Evolutionary conservation across 1,140 invertebrate genomes (phyloP).

Genomic region (Oppia nitens): DNA sequence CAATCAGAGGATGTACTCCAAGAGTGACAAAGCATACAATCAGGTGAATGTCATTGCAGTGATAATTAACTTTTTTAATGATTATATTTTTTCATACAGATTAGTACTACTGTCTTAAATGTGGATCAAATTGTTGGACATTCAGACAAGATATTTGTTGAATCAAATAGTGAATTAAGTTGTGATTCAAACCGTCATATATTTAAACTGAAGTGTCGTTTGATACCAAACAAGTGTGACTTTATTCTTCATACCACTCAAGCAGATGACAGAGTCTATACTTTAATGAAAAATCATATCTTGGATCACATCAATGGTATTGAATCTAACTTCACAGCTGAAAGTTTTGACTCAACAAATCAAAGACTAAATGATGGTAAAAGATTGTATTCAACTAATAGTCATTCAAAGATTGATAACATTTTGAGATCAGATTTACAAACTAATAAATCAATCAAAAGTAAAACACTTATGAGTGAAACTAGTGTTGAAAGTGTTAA

Average conservation of each 20-base stretch:
- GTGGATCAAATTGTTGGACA: slow-evolving; percentile 34
- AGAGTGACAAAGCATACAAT: not conserved
- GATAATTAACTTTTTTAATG: not conserved
- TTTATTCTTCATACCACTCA: slow-evolving; percentile 35
- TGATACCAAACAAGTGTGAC: not conserved
- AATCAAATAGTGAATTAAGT: slow-evolving; percentile 37
- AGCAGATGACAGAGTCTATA: slow-evolving; percentile 36
- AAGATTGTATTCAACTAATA: not conserved
- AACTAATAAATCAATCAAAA: not conserved
- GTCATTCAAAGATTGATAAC: not conserved
- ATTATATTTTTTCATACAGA: not conserved
- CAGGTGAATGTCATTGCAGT: not conserved
- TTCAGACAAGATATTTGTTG: slow-evolving; percentile 36
- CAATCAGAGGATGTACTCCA: not conserved
- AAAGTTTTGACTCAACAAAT: not conserved
- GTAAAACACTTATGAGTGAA: too few relatives aligned
- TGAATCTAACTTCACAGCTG: not conserved
- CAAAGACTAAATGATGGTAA: not conserved
- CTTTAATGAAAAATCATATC: slow-evolving; percentile 37
- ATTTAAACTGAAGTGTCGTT: slow-evolving; percentile 36
- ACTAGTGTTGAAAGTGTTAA: too few relatives aligned
- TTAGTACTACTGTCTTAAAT: slow-evolving; percentile 21
- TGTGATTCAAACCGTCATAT: slow-evolving; percentile 39
- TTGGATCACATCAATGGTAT: slow-evolving; percentile 28
- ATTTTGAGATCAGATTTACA: not conserved